Percentiles rank a stretch among this genome's conserved stretches.
phyloP scores from a whole-genome alignment of 2,888 invertebrate genomes.

The Tuberolachnus salignus region DNA sequence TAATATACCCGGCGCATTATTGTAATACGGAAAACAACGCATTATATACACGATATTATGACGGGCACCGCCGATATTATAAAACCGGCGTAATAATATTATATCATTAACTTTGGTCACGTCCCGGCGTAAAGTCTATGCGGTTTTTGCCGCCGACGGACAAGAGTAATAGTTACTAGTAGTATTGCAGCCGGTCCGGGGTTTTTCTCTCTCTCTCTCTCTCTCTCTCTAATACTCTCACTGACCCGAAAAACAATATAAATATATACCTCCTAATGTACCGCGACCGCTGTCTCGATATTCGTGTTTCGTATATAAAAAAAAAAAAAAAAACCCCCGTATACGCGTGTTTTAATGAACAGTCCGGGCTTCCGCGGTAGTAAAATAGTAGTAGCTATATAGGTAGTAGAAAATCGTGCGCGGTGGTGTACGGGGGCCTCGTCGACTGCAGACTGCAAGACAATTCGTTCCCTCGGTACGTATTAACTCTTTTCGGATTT shows the following conservation, averaged over 20 bases:
- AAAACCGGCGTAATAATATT: neutral
- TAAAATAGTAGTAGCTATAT: no score
- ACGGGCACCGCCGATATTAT: neutral
- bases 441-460: no score
- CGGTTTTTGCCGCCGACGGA: neutral
- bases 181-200: neutral
- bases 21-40: neutral
- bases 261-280: neutral
- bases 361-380: no score
- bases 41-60: neutral
- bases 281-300: neutral
- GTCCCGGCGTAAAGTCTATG: neutral
- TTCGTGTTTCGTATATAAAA: neutral
- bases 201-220: neutral
- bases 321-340: neutral
- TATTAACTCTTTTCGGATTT: no score
- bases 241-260: no score
- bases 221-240: neutral
- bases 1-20: no score
- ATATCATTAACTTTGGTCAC: conserved; percentile 29
- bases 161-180: neutral
- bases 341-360: no score
- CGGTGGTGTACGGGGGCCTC: no score
- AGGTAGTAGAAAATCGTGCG: no score
- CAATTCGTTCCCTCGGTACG: no score